Base-by-base conservation (phyloP, 92 coral and sea anemone genomes). In the Phenganax subtilis region DNA sequence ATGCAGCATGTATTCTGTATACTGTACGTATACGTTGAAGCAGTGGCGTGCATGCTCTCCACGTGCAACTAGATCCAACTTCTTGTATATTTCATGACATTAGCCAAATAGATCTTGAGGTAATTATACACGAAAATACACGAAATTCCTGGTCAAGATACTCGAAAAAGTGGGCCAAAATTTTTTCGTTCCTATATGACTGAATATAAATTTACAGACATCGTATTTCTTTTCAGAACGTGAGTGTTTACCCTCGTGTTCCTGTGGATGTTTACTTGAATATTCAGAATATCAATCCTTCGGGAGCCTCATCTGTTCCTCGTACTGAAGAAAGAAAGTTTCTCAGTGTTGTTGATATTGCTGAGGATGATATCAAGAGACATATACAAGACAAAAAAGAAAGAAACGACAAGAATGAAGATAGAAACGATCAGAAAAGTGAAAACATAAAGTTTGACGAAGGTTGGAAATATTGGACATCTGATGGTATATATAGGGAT, bases 271-370 rank as follows among this genome's bases (percentile, higher is more conserved):
- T 79, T 10, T 79, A 63, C 62, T 25, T 79, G 61, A 64, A 79
- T 8, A 11, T 68, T 64, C 60, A 60, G n/a, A 51, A 79, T 65
- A 20, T 51, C 55, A 73, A 53, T 16, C 12, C 37, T 9, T 8
- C 54, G 1, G 83, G 51, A 27, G 25, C 20, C 11, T 3, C 37
- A 15, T 65, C 61, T 8, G 74, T 25, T 0, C 61, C 12, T 28
- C 10, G 31, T 27, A 60, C 11, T 6, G 73, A 57, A 29, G 55
- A 10, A 17, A 88, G 96, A 85, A 96, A 84, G 85, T 93, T 93
- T 73, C 81, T 93, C 6, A 93, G 98, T 84, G 98, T 93, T 54
- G 97, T 93, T 53, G 98, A 93, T 82, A 91, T 93, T 27, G 89
- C 89, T 47, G 82, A 83, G 55, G 88, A 91, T 15, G 83, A 30